Evolutionary conservation across 2,888 invertebrate genomes (phyloP).

Genomic region (Taenaris catops): DNA sequence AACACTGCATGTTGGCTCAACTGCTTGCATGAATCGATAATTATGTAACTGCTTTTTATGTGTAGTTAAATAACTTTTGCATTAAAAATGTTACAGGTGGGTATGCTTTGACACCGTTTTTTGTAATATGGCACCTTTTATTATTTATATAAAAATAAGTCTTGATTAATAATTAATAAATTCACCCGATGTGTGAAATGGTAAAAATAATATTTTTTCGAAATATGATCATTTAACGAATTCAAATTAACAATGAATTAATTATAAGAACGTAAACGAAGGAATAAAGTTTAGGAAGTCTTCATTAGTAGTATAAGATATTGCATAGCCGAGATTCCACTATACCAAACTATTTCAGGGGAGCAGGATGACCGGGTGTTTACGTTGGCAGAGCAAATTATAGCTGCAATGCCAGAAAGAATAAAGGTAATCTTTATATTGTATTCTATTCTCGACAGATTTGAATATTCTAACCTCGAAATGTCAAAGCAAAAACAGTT

Average conservation of each 20-base stretch:
- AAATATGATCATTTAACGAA: too few relatives aligned
- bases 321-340: slow-evolving; percentile 36
- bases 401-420: slow-evolving; percentile 98
- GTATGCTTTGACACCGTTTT: slow-evolving; percentile 34
- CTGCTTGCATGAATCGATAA: slow-evolving; percentile 66
- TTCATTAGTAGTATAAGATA: too few relatives aligned
- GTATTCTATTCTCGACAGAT: too few relatives aligned
- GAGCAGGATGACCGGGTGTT: slow-evolving; percentile 95
- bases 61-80: slow-evolving; percentile 48
- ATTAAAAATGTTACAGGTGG: slow-evolving; percentile 33
- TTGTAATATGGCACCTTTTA: slow-evolving; percentile 23
- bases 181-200: too few relatives aligned
- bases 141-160: slow-evolving; percentile 2
- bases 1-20: slow-evolving; percentile 68
- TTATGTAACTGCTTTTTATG: slow-evolving; percentile 71
- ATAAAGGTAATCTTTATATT: slow-evolving; percentile 91
- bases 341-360: slow-evolving; percentile 82
- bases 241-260: too few relatives aligned
- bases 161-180: too few relatives aligned
- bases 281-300: too few relatives aligned
- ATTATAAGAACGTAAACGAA: too few relatives aligned
- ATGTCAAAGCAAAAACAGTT: too few relatives aligned
- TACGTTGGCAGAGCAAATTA: slow-evolving; percentile 97
- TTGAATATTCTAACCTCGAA: too few relatives aligned
- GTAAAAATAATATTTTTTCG: too few relatives aligned